A percentile compares a stretch with the other conserved stretches of the same genome.
phyloP scores from a whole-genome alignment of 2,113 vertebrate genomes.

The Calonectris borealis region DNA sequence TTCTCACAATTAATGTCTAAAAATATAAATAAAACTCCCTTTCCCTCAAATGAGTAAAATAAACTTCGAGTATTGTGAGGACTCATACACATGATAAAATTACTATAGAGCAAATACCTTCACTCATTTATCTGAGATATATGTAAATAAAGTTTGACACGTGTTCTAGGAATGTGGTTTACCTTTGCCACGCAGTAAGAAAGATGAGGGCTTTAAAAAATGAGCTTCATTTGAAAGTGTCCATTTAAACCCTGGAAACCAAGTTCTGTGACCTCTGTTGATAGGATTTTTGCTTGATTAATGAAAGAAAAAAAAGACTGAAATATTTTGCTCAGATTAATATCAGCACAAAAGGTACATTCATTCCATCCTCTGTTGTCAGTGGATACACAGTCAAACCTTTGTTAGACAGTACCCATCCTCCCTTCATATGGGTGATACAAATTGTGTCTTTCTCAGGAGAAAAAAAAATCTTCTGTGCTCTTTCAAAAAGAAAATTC shows the following conservation, averaged over 20 bases:
- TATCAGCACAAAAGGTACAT: constrained; percentile 44
- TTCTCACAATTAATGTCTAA: not conserved
- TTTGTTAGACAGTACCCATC: constrained; percentile 29
- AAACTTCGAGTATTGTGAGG: not conserved
- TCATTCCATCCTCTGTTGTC: constrained; percentile 33
- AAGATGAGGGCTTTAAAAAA: not conserved
- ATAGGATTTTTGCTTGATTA: not conserved
- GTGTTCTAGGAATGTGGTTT: not conserved
- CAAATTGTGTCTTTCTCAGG: constrained; percentile 15
- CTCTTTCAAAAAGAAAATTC: not conserved
- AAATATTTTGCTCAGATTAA: constrained; percentile 23
- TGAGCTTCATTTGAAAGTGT: not conserved
- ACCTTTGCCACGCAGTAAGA: not conserved
- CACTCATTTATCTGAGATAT: not conserved
- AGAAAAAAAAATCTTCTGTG: not conserved
- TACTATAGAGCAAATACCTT: not conserved
- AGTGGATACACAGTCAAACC: constrained; percentile 44
- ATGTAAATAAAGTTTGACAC: not conserved
- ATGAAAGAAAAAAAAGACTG: not conserved
- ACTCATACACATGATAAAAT: not conserved
- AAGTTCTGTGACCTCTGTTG: not conserved
- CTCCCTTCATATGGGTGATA: not conserved
- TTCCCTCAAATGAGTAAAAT: not conserved
- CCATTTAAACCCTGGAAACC: not conserved
- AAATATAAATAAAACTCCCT: not conserved